Evolutionary conservation across 2,113 vertebrate genomes (phyloP).

Genomic region (Chunga burmeisteri): DNA sequence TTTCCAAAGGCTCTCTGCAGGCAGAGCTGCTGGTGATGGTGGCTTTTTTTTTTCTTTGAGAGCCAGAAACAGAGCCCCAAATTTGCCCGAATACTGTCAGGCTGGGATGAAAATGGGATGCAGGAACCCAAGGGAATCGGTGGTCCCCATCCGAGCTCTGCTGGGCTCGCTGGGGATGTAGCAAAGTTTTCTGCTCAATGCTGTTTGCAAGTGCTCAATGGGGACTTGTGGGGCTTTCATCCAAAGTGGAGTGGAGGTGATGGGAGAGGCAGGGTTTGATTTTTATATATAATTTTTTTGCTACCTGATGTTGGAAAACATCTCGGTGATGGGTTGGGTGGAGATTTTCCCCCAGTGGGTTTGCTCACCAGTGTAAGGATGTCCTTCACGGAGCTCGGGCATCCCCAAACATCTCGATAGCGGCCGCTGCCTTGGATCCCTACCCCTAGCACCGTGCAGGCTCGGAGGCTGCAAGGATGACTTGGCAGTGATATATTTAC

Average conservation of each 20-base stretch:
- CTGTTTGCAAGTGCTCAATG: neutral
- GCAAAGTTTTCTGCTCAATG: accelerated
- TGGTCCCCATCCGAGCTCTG: neutral
- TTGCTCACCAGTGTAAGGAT: neutral
- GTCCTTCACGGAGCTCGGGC: neutral
- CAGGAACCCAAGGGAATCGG: neutral
- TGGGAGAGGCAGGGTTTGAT: neutral
- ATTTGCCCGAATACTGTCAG: neutral
- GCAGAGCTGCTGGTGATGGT: neutral
- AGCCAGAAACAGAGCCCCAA: accelerated
- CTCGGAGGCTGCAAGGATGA: neutral
- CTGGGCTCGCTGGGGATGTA: accelerated
- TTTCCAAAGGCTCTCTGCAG: neutral
- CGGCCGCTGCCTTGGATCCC: neutral
- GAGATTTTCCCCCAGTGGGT: neutral
- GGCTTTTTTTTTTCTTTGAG: too few relatives aligned
- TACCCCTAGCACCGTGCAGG: neutral
- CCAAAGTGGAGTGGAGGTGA: neutral
- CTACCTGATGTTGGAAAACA: accelerated
- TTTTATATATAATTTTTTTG: neutral
- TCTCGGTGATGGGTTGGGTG: accelerated
- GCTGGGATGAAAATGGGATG: neutral
- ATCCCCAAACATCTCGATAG: neutral
- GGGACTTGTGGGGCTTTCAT: accelerated
- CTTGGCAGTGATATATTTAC: slow-evolving; percentile 60